These are phyloP conservation scores for Tenthredo mesomela DNA, from an alignment of 2,888 invertebrate species.

Conservation along the genomic window DNA sequence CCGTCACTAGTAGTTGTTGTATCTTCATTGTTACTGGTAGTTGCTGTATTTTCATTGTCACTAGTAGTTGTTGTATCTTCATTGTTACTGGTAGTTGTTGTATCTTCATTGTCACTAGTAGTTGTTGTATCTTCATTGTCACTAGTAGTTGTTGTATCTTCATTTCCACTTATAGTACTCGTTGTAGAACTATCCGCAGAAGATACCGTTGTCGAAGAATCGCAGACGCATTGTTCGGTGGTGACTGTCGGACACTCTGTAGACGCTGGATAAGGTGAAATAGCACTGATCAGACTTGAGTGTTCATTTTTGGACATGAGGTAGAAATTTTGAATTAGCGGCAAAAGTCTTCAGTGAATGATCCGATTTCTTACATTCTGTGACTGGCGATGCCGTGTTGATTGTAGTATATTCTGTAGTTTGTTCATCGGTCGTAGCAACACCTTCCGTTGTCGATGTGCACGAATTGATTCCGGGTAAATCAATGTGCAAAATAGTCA, in stretches of 20 bases:
- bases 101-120: not conserved
- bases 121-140: not conserved
- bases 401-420: not conserved
- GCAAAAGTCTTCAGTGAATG: not conserved
- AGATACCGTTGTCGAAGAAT: not conserved
- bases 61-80: not conserved
- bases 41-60: not conserved
- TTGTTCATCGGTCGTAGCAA: not conserved
- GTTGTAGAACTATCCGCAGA: not conserved
- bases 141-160: slow-evolving; percentile 2
- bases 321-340: not conserved
- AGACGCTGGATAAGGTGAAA: not conserved
- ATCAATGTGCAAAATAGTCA: slow-evolving; percentile 57
- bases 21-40: not conserved
- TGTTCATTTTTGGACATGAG: not conserved
- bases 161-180: not conserved
- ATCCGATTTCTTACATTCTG: slow-evolving; percentile 17
- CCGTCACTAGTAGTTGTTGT: not conserved
- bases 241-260: slow-evolving; percentile 25
- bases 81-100: not conserved
- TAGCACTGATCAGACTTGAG: not conserved
- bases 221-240: slow-evolving; percentile 36
- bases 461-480: slow-evolving; percentile 54
- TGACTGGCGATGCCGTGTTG: not conserved
- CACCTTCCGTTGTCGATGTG: not conserved